phyloP scores from a whole-genome alignment of 2,888 invertebrate species.

The Lottia scabra region DNA sequence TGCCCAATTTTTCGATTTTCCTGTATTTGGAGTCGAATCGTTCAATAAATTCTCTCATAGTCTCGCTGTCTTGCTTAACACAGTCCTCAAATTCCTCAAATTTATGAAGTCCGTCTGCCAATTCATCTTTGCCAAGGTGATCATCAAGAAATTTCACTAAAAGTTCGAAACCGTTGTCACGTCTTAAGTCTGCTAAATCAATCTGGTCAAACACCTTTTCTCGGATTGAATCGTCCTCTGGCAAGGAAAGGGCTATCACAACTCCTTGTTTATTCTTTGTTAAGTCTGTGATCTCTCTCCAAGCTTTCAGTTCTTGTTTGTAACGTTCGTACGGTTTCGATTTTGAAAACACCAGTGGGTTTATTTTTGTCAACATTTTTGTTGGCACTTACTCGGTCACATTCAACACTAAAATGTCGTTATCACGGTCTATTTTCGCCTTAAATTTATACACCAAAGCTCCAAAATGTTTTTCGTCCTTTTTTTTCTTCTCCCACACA shows the following conservation, averaged over 20 bases:
- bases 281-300: not conserved
- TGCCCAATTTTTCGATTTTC: not conserved
- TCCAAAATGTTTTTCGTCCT: too few relatives aligned
- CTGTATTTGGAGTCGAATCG: not conserved
- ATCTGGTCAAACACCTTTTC: slow-evolving; percentile 8
- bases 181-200: not conserved
- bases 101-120: not conserved
- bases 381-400: too few relatives aligned
- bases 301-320: not conserved
- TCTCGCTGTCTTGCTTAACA: not conserved
- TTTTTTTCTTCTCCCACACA: too few relatives aligned
- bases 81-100: slow-evolving; percentile 8
- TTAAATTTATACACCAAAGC: too few relatives aligned
- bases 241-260: not conserved
- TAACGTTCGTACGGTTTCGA: not conserved
- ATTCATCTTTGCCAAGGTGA: not conserved
- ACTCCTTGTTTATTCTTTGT: not conserved
- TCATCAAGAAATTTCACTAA: not conserved
- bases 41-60: not conserved
- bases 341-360: not conserved
- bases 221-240: not conserved
- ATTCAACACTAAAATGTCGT: too few relatives aligned
- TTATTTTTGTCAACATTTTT: not conserved
- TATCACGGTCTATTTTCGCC: too few relatives aligned
- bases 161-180: not conserved